phyloP scores from a whole-genome alignment of 53 echinoderm and acorn worm species.

The Astropecten irregularis region DNA sequence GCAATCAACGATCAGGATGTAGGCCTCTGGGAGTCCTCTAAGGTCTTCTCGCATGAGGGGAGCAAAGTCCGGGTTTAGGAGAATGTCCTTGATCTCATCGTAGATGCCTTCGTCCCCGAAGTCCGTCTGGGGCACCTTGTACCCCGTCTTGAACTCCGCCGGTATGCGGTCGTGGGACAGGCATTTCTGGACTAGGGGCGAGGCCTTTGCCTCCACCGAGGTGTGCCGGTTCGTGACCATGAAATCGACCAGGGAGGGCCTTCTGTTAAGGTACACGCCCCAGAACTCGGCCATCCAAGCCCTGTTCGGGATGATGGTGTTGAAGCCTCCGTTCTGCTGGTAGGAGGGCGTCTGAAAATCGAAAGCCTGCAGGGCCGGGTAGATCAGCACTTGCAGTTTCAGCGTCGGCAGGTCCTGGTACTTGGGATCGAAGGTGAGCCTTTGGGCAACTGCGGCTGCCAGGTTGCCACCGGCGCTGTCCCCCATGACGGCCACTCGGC shows the following conservation, averaged over 20 bases:
- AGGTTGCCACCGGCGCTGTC: constrained; percentile 95
- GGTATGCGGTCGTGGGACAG: constrained; percentile 82
- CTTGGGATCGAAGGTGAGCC: constrained; percentile 65
- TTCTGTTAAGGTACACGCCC: constrained; percentile 35
- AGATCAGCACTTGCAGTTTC: constrained; percentile 74
- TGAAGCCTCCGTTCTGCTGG: constrained; percentile 67
- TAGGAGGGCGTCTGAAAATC: constrained; percentile 86
- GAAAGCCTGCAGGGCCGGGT: constrained; percentile 76
- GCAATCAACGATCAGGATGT: constrained; percentile 77
- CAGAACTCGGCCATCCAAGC: constrained; percentile 11
- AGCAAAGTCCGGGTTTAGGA: constrained; percentile 68
- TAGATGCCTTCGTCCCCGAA: constrained; percentile 62
- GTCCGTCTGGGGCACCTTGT: constrained; percentile 52
- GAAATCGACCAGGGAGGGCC: background rate
- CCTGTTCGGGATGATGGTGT: constrained; percentile 12
- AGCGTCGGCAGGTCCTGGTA: constrained; percentile 52
- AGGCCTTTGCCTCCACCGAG: constrained; percentile 49
- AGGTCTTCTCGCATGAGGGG: constrained; percentile 78
- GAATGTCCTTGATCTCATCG: constrained; percentile 40
- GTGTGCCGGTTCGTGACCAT: constrained; percentile 70
- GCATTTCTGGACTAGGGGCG: constrained; percentile 46
- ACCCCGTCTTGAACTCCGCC: constrained; percentile 48
- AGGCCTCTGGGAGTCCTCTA: constrained; percentile 61
- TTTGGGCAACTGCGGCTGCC: constrained; percentile 72
- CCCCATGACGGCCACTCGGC: constrained; percentile 74